These are phyloP conservation scores for Trogon melanurus DNA, from an alignment of 2,113 vertebrate species.

Conservation along the genomic window DNA sequence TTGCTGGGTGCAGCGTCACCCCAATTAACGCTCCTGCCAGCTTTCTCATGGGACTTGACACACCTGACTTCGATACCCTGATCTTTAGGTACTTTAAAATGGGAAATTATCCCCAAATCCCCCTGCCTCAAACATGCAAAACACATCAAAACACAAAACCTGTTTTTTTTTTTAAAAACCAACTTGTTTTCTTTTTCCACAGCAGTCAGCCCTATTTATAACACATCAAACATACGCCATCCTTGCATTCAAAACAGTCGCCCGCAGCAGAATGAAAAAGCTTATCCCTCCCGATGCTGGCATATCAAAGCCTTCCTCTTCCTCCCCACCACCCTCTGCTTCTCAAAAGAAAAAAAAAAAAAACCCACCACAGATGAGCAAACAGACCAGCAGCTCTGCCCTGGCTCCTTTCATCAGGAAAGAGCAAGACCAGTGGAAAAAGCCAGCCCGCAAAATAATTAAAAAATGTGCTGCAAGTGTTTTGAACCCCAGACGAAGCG, in stretches of 20 bases:
- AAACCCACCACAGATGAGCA: neutral
- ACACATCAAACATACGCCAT: neutral
- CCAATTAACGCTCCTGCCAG: neutral
- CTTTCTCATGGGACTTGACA: neutral
- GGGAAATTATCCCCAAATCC: neutral
- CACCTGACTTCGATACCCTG: neutral
- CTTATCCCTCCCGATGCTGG: neutral
- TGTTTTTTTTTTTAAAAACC: no score
- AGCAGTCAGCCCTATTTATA: constrained; percentile 4
- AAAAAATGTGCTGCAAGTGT: neutral
- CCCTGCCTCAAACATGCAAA: neutral
- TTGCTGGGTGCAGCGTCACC: neutral
- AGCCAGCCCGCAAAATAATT: neutral
- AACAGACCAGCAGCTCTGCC: neutral
- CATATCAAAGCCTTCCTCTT: constrained; percentile 9
- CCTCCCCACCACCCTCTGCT: neutral
- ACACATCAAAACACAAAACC: neutral
- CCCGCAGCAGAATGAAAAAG: neutral
- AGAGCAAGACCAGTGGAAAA: neutral
- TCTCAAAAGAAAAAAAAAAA: neutral
- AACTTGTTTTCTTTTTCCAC: neutral
- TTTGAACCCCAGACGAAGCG: neutral
- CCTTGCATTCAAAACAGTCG: neutral
- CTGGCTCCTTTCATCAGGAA: neutral
- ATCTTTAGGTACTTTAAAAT: neutral